Conservation (phyloP, 1,140 invertebrate species). For the Aphaenogaster floridana region DNA sequence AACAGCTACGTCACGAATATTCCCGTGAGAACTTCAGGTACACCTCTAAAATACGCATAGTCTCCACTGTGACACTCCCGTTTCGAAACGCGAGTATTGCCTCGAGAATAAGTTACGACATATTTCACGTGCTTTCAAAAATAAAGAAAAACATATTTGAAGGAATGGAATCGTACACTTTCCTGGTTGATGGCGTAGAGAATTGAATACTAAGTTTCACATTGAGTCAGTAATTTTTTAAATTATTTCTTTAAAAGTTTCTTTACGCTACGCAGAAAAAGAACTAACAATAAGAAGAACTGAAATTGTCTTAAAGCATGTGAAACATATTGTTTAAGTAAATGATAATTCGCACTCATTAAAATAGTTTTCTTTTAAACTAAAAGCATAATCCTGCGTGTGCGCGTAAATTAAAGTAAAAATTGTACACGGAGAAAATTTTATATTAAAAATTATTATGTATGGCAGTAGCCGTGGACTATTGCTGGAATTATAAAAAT, state of each 20-base stretch:
- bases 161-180: not conserved
- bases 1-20: constrained; percentile 27
- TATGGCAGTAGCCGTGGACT: too few relatives aligned
- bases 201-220: constrained; percentile 19
- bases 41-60: constrained; percentile 52
- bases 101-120: constrained; percentile 51
- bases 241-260: not conserved
- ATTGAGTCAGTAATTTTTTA: constrained; percentile 19
- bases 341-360: not conserved
- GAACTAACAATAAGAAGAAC: not conserved
- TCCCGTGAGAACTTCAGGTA: constrained; percentile 1
- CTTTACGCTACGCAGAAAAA: not conserved
- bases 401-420: not conserved
- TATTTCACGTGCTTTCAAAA: constrained; percentile 46
- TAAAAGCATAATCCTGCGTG: not conserved
- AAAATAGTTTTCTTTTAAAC: not conserved
- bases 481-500: too few relatives aligned
- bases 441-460: too few relatives aligned
- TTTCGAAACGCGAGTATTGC: constrained; percentile 52
- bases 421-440: too few relatives aligned
- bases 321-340: not conserved
- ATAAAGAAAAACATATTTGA: constrained; percentile 20
- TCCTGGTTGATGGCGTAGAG: constrained; percentile 1
- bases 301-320: not conserved
- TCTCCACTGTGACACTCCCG: constrained; percentile 36